These are phyloP conservation scores for Heliopora coerulea DNA, from an alignment of 92 coral and sea anemone genomes.

Conservation along the genomic window DNA sequence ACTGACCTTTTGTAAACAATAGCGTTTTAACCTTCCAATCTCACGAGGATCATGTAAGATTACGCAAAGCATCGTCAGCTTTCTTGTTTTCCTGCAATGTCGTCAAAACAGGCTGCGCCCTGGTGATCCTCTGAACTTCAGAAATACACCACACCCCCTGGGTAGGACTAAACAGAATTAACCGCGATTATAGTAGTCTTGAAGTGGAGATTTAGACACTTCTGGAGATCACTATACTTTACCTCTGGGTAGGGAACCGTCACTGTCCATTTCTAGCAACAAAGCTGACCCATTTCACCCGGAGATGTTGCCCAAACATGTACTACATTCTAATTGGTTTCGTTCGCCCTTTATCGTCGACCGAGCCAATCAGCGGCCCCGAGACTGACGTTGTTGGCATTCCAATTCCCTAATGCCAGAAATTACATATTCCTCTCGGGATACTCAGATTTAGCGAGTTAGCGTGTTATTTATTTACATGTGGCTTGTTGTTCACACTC, in stretches of 20 bases:
- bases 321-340: slow-evolving; percentile 35
- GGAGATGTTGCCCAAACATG: slow-evolving; percentile 40
- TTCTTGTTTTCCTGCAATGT: neutral
- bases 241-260: neutral
- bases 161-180: too few species aligned
- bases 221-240: neutral
- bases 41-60: too few species aligned
- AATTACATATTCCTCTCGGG: slow-evolving; percentile 19
- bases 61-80: too few species aligned
- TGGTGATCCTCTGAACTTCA: neutral
- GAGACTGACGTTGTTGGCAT: slow-evolving; percentile 14
- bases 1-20: too few species aligned
- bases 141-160: neutral
- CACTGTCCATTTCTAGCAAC: neutral
- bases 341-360: neutral
- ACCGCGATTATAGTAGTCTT: too few species aligned
- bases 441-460: neutral
- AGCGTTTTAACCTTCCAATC: too few species aligned
- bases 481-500: slow-evolving; percentile 28
- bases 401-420: slow-evolving; percentile 3
- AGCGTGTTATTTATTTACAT: slow-evolving; percentile 7
- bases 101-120: neutral
- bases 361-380: slow-evolving; percentile 20
- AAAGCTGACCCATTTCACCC: neutral
- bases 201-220: neutral